phyloP scores from a whole-genome alignment of 1,140 invertebrate genomes.

The Drosophila arawakana region DNA sequence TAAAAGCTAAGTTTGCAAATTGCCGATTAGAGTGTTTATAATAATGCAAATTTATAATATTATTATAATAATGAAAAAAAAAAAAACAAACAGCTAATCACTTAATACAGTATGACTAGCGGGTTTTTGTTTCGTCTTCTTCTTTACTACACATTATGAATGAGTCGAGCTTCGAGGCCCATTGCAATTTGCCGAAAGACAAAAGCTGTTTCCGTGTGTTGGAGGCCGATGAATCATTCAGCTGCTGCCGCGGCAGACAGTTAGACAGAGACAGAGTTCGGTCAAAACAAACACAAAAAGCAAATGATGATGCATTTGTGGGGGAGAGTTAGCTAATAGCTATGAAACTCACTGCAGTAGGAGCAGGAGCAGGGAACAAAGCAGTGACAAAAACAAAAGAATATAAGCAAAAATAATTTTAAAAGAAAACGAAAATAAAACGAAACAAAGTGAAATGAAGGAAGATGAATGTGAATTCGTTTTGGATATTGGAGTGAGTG shows the following conservation, averaged over 20 bases:
- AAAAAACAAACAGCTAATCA: constrained; percentile 10
- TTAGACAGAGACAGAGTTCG: constrained; percentile 6
- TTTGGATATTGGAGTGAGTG: constrained; percentile 30
- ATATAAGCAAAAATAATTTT: constrained; percentile 36
- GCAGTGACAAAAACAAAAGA: constrained; percentile 27
- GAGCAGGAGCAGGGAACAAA: background rate
- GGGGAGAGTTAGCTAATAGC: constrained; percentile 8
- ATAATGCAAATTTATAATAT: constrained; percentile 17
- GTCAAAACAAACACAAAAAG: constrained; percentile 13
- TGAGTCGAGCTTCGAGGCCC: constrained; percentile 30
- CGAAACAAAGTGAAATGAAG: constrained; percentile 2
- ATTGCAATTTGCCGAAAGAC: constrained; percentile 10
- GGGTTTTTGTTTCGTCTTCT: constrained; percentile 4
- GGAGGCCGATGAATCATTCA: constrained; percentile 30
- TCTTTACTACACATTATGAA: constrained; percentile 12
- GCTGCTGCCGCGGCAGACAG: constrained; percentile 5
- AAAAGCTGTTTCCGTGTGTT: constrained; percentile 33
- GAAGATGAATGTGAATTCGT: constrained; percentile 50
- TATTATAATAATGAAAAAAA: constrained; percentile 1
- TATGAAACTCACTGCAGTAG: constrained; percentile 16
- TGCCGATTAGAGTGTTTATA: constrained; percentile 13
- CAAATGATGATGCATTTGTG: constrained; percentile 20
- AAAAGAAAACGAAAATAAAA: constrained; percentile 26
- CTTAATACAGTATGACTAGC: background rate
- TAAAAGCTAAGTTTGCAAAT: constrained; percentile 5